phyloP scores from a whole-genome alignment of 2,797 vertebrate species.

The Glyptemys insculpta region DNA sequence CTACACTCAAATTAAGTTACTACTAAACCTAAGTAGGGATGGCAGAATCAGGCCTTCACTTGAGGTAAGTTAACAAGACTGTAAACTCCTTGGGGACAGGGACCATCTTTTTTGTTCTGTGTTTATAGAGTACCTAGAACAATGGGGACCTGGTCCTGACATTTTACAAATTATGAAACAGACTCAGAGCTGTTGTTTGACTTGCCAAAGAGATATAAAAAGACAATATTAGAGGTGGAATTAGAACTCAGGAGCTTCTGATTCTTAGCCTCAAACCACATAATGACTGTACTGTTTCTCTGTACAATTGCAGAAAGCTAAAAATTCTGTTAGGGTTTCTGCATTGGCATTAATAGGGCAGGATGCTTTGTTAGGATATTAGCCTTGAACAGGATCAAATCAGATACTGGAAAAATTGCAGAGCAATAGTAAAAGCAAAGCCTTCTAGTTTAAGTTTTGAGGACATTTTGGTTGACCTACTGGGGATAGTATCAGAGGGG shows the following conservation, averaged over 20 bases:
- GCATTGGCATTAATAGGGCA: neutral
- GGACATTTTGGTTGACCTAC: neutral
- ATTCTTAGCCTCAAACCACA: neutral
- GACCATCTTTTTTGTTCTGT: neutral
- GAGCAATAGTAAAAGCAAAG: neutral
- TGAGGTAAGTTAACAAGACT: neutral
- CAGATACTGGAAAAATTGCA: neutral
- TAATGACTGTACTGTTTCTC: neutral
- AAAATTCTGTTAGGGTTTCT: neutral
- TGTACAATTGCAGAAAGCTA: neutral
- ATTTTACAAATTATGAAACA: neutral
- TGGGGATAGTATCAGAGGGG: neutral
- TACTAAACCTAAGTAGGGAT: neutral
- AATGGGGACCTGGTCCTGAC: neutral
- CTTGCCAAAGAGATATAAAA: neutral
- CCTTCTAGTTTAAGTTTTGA: neutral
- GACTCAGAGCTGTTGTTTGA: neutral
- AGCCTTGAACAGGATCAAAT: neutral
- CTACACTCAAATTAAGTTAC: neutral
- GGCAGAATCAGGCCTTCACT: neutral
- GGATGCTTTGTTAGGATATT: neutral
- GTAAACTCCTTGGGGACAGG: neutral
- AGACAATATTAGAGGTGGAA: neutral
- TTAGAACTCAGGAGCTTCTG: neutral
- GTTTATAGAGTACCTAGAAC: neutral